Evolutionary conservation across 2,888 invertebrate genomes (phyloP), one percentile per base, ranked within the genome.

Genomic region (Caenorhabditis sp.): DNA sequence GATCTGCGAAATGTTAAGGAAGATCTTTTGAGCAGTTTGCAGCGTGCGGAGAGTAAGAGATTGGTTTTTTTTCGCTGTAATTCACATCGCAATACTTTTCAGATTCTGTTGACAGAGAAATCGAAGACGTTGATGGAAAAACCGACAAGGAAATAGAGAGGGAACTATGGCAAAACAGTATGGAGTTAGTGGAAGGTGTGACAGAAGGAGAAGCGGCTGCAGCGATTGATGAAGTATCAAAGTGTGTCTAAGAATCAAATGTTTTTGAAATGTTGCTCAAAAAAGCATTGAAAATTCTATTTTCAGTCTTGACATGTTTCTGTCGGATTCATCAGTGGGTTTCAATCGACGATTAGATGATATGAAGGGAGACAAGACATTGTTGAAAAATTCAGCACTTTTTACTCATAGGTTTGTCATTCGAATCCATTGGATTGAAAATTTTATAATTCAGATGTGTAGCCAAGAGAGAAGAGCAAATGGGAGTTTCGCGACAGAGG

Each of bases 1-100:
- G 31, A 82, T 35, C 35, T 88, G 10, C 35, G 38, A 26, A 38
- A 54, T 8, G 84, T 84, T 41, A 64, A 76, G 31, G 85, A 85
- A 26, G 74, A 68, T 41, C 82, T 81, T 1, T 3, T 76, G 14
- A 61, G 49, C 1, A n/a, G 8, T 14, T 19, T 47, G 38, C 24
- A 82, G 2, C 1, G 16, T n/a, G 66, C 24, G 41, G 70, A 82
- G 54, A 44, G 75, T 75, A 35, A 35, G 24, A 31, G 61, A 61
- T 12, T 16, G 22, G 6, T 38, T 14, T 56, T 80, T n/a, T n/a
- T n/a, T n/a, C n/a, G n/a, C n/a, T n/a, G n/a, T n/a, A n/a, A n/a
- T n/a, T n/a, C n/a, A n/a, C n/a, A n/a, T n/a, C n/a, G n/a, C n/a
- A n/a, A n/a, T n/a, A n/a, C n/a, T n/a, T n/a, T 73, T 41, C 31